Base-by-base conservation (phyloP, 2,797 vertebrate genomes). In the Pelobates cultripes region DNA sequence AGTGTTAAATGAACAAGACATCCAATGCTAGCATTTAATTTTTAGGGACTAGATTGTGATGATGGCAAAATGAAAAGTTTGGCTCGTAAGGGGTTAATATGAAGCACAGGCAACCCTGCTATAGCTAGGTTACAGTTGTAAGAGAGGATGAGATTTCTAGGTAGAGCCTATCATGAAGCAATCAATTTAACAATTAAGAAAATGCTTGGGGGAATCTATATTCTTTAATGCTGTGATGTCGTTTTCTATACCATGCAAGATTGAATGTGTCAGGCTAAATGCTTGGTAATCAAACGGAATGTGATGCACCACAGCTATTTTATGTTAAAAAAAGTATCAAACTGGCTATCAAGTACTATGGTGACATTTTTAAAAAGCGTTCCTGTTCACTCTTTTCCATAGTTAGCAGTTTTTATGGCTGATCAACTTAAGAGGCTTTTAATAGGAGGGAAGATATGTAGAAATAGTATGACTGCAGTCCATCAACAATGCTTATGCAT, bases 361-460 rank as follows among this genome's bases (percentile, higher is more conserved):
- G 28, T 28, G 28, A 28, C 28, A 28, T 28, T 28, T 28, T 51
- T 51, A 51, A 51, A 51, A 6, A 10, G 10, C 5, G 10, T 10
- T 10, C 47, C 47, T 51, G 47, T 51, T 6, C 5, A 6, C 47
- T 51, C 47, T 6, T 51, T 51, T 10, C 10, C 55, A 15, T 12
- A 28, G n/a, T 64, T 64, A 64, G 63, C 63, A 64, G 63, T 64
- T 40, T 64, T 40, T 4, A 64, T 64, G 63, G 7, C 63, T 64
- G 63, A 64, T 64, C 17, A 28, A 4, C n/a, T 40, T 64, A 40
- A 28, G n/a, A 64, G 63, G 10, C 17, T 64, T 64, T 64, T 64
- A 64, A 3, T 17, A 40, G 63, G 63, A 64, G 28, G n/a, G 7
- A 64, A 64, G n/a, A 64, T 7, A 64, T 40, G 28, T 15, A 3